phyloP scores from a whole-genome alignment of 2,888 invertebrate species.

The Scaptodrosophila latifasciaeformis region DNA sequence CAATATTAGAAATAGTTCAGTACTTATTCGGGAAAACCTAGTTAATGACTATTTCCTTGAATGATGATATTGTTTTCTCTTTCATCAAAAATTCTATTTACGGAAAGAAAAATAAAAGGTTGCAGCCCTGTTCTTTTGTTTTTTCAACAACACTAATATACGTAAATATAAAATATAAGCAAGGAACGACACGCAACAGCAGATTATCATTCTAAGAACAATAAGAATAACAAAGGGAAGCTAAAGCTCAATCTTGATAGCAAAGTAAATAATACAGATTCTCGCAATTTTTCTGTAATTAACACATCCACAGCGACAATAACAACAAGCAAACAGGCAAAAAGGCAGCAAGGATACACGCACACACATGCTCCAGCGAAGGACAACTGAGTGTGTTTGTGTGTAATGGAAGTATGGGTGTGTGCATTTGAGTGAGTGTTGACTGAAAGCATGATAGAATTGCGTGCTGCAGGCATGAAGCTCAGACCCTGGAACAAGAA shows the following conservation, averaged over 20 bases:
- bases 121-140: too few species aligned
- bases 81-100: too few species aligned
- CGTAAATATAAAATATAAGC: too few species aligned
- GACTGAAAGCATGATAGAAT: conserved; percentile 54
- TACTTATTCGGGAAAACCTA: too few species aligned
- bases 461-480: conserved; percentile 58
- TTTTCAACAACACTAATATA: too few species aligned
- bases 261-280: conserved; percentile 67
- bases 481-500: conserved; percentile 11
- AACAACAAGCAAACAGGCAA: conserved; percentile 11
- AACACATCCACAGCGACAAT: conserved; percentile 48
- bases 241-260: conserved; percentile 57
- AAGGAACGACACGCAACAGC: too few species aligned
- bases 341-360: conserved; percentile 4
- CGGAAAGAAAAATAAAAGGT: too few species aligned
- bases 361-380: not conserved
- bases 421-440: conserved; percentile 30
- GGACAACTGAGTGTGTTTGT: not conserved
- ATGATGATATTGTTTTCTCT: too few species aligned
- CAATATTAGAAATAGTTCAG: too few species aligned
- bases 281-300: conserved; percentile 67
- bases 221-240: conserved; percentile 4
- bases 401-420: conserved; percentile 5
- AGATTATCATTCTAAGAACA: too few species aligned
- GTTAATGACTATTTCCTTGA: too few species aligned